Base-by-base conservation (phyloP, 2,888 invertebrate species). In the Orgyia antiqua region DNA sequence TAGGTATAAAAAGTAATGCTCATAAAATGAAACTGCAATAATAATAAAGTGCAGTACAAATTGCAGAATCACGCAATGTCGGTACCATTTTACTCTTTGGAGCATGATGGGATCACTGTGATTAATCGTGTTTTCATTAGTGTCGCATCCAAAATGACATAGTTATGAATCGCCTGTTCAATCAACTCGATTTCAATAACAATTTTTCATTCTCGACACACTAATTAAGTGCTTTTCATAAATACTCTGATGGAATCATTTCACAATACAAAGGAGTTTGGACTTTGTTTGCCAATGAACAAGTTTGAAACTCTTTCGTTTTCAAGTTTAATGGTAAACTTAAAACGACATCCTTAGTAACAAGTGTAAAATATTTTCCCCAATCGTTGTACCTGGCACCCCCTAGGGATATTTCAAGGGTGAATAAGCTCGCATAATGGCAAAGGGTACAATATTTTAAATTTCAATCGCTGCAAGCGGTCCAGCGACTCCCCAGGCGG, bases 361-460 rank as follows among this genome's bases (percentile, higher is more conserved):
- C 86, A 86, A 86, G 86, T 86, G 86, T 84, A 86, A 84, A 84
- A 83, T 86, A 84, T 84, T 83, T 84, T 83, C 83, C 84, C 84
- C 82, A 79, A 83, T 82, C 80, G 78, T 68, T 62, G 83, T 83
- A 84, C 84, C 86, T 84, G 84, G 73, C 73, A 67, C 73, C 84
- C 83, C 87, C 82, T 53, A 73, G 86, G 86, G 87, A 87, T 87
- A 87, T 87, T 87, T 87, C 86, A 87, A 83, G 87, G 87, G 86
- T 86, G 87, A 84, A 84, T 84, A 84, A 86, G 84, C 86, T 78
- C 73, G 82, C 75, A 87, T 87, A 87, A 87, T 87, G 79, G 86
- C 82, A 84, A 86, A 83, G 84, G 84, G 86, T 86, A 87, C 83
- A 84, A 87, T 87, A 86, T 87, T 87, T 87, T 84, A 86, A 87